These are phyloP conservation scores for Antrozous pallidus DNA, from an alignment of 2,797 vertebrate genomes.

Conservation along the genomic window DNA sequence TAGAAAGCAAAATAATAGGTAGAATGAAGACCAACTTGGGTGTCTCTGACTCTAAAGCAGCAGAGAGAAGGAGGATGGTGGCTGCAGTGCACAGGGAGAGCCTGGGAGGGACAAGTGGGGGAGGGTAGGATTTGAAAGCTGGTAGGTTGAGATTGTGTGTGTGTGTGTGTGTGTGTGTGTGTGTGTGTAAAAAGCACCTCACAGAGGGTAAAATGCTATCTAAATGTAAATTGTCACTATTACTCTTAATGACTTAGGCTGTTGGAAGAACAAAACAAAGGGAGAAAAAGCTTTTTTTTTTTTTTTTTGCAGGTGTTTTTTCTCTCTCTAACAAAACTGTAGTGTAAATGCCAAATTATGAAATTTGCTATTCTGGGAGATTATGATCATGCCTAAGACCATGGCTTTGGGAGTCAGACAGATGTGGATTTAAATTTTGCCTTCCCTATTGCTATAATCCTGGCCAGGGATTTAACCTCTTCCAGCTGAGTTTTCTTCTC, in stretches of 20 bases:
- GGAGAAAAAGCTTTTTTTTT: background rate
- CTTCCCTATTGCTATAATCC: background rate
- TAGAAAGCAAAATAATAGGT: background rate
- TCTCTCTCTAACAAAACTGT: background rate
- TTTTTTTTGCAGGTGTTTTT: background rate
- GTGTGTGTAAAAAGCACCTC: background rate
- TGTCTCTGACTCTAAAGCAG: background rate
- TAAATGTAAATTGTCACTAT: background rate
- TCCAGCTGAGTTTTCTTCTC: background rate
- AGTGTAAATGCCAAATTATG: slow-evolving; percentile 39
- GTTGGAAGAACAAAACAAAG: background rate
- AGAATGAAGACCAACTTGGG: background rate
- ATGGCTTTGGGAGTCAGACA: background rate
- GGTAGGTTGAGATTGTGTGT: background rate
- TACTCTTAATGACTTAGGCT: background rate
- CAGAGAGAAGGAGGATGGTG: background rate
- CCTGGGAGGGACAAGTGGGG: background rate
- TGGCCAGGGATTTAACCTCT: background rate
- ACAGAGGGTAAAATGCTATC: background rate
- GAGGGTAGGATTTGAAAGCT: background rate
- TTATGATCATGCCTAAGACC: background rate
- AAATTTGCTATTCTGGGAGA: background rate
- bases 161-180: background rate
- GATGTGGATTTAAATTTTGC: slow-evolving; percentile 29
- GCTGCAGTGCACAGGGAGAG: background rate